Evolutionary conservation across 1,140 invertebrate genomes (phyloP), one percentile per base, ranked within the genome.

Genomic region (Lutraria rhynchaena): DNA sequence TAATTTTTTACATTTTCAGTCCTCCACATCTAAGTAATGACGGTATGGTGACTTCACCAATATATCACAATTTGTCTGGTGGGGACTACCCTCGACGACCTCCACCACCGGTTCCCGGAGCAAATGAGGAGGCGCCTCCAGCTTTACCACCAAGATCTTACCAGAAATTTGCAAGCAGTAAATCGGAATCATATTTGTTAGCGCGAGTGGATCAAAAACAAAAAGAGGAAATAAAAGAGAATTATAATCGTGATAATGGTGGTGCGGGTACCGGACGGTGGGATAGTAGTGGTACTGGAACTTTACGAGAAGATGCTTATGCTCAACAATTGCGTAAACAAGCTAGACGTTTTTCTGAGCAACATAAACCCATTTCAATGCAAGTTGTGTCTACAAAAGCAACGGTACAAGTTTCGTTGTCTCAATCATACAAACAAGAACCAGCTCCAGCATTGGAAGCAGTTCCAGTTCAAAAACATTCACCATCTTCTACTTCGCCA

Each of bases 121-220:
- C 76, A 37, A 83, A 83, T 19, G 87, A 88, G 9, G 85, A 85
- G 19, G 60, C 65, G 19, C 88, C 88, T 0, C 88, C 88, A 31
- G 88, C 87, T 33, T 83, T 89, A 24, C 88, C 89, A 17, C 89
- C 89, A 5, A 83, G 88, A 17, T 87, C 86, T 63, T 88, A 88
- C 58, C 67, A 83, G 17, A 27, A 29, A 5, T 71, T 78, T 57
- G 27, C 65, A 31, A 58, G 41, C 29, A 70, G 74, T 57, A 82
- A 82, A 53, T 82, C 82, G 4, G 76, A 85, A 71, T 80, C 84
- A 11, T 70, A 63, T 37, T 67, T 80, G 33, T 33, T 37, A 27
- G 27, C 57, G 22, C 46, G 73, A 13, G 51, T 55, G 15, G 51
- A 57, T 51, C 65, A 41, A 5, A 60, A 17, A 35, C 53, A 55